Evolutionary conservation across 2,888 invertebrate genomes (phyloP), one percentile per base, ranked within the genome.

Genomic region (Drosophila austrosaltans): DNA sequence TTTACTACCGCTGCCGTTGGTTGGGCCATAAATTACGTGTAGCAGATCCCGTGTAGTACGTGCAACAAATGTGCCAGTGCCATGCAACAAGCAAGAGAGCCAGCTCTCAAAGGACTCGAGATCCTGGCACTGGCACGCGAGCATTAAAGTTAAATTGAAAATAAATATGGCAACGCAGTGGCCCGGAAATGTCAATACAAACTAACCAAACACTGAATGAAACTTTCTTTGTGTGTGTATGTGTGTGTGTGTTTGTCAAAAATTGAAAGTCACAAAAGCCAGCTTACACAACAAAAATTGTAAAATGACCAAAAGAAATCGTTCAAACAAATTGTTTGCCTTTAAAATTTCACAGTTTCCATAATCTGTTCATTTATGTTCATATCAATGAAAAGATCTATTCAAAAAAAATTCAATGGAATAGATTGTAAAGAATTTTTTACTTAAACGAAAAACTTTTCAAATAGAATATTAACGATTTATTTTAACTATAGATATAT

Each of bases 121-220:
- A 59, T 63, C 53, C 63, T 44, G 75, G 70, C 76, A 68, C 22
- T 48, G 48, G 36, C 78, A 72, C 63, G 70, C 72, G 70, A 76
- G 68, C 66, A 79, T 76, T 82, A 76, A 56, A 67, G 62, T 79
- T 81, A 84, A 84, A 84, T 83, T 82, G 81, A 81, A 84, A 82
- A 78, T 75, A 76, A 76, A 82, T 81, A 74, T 75, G 68, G 66
- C 63, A 71, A 53, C 28, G 16, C 69, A 62, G 56, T 57, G 53
- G 71, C 57, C 42, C 59, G 30, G 65, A 78, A 79, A 81, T 75
- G 80, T 72, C 82, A 78, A 80, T 77, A 81, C 53, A 48, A 67
- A 63, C 57, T 57, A 57, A 62, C 66, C 66, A 39, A 32, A 63
- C 66, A 70, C 72, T 42, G 61, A 63, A 70, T 58, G 53, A 56